Percentiles rank a stretch among this genome's conserved stretches.
phyloP scores from a whole-genome alignment of 2,113 vertebrate species.

The Mus pahari region DNA sequence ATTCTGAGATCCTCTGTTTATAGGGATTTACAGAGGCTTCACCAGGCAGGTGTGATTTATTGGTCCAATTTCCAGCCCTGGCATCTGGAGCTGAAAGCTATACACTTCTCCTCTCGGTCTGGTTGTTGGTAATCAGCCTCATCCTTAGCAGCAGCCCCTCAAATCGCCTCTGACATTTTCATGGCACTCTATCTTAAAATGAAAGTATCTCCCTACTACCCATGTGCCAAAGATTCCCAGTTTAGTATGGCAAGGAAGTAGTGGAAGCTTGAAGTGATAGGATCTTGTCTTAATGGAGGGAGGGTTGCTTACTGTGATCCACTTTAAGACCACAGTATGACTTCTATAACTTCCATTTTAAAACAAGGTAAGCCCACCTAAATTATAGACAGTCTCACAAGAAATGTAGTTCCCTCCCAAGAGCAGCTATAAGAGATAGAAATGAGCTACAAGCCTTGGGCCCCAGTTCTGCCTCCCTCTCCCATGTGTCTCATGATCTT shows the following conservation, averaged over 20 bases:
- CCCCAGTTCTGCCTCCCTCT: not conserved
- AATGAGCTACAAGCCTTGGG: not conserved
- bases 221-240: not conserved
- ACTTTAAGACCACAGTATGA: not conserved
- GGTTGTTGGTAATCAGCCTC: not conserved
- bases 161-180: not conserved
- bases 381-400: not conserved
- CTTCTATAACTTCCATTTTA: not conserved
- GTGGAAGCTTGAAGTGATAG: not conserved
- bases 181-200: not conserved
- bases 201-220: too few relatives aligned
- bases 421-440: not conserved
- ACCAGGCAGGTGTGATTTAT: not conserved
- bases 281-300: not conserved
- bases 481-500: not conserved
- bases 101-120: not conserved
- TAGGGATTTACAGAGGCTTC: not conserved
- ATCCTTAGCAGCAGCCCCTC: not conserved
- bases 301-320: too few relatives aligned
- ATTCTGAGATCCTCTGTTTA: not conserved
- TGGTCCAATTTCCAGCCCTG: not conserved
- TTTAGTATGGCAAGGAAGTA: not conserved
- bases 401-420: not conserved
- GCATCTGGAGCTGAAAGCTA: not conserved
- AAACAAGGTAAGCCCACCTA: not conserved